Evolutionary conservation across 2,797 vertebrate species (phyloP), one percentile per base, ranked within the genome.

Genomic region (Hydrocynus forskahlii): DNA sequence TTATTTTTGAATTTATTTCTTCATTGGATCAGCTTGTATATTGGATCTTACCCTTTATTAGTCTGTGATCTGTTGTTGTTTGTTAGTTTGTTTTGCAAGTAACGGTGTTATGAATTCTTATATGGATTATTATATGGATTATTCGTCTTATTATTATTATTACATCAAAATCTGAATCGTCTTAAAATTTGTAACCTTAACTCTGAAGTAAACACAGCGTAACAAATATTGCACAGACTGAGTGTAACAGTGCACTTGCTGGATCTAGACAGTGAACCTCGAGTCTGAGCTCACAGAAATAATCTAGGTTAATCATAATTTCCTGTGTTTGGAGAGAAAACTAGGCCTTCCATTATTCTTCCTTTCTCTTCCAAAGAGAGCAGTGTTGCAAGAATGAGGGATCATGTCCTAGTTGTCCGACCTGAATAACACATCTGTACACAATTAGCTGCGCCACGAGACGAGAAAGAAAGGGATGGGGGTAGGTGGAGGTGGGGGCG

Each of bases 401-500:
- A 82, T 76, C 81, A 83, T 72, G 73, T 84, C 81, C 81, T 82
- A 77, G 77, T 81, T 87, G 78, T 74, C 79, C 76, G 85, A 87
- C 85, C 86, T 82, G 79, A 83, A 84, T 77, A 83, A 80, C 81
- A 86, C 68, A 76, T 76, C 75, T 80, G 81, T 86, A 88, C 77
- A 81, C 76, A 87, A 83, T 87, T 81, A 84, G 81, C 79, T 59
- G 29, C 9, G 75, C 74, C 59, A 64, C 45, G 75, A 86, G 66
- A 77, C n/a, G 57, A 78, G 68, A 74, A 76, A 73, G 38, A 62
- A 52, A 73, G 67, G 55, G 66, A 60, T 48, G 35, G 16, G 35
- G 14, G 25, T 29, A 19, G 21, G 62, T 57, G 48, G 66, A 35
- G 74, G 55, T 57, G 45, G 59, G 75, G 57, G 7, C 75, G 29